Conservation (phyloP, 2,113 vertebrate genomes). For the Bufo gargarizans region DNA sequence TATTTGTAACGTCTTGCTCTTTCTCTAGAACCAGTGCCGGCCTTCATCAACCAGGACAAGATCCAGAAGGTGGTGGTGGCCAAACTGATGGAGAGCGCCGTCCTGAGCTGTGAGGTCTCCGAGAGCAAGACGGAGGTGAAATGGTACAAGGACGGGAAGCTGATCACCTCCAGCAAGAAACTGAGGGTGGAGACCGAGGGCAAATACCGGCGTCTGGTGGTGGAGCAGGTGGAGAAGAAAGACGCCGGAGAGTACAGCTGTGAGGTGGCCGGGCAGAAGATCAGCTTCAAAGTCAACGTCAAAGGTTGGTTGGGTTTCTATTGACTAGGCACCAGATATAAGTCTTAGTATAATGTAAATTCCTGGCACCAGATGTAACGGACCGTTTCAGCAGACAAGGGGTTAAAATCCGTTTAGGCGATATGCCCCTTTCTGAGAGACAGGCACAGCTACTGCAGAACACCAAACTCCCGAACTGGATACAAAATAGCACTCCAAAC, state of each 20-base stretch:
- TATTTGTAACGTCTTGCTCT: background rate
- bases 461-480: no score
- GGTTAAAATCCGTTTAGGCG: no score
- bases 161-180: constrained; percentile 72
- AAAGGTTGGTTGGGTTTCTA: constrained; percentile 68
- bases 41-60: constrained; percentile 52
- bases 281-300: constrained; percentile 72
- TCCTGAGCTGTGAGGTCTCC: constrained; percentile 76
- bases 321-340: no score
- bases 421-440: no score
- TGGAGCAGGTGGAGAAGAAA: constrained; percentile 75
- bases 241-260: constrained; percentile 80
- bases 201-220: constrained; percentile 73
- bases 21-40: constrained; percentile 51
- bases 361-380: no score
- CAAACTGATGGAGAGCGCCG: constrained; percentile 69
- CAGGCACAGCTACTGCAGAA: no score
- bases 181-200: constrained; percentile 72
- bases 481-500: no score
- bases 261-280: constrained; percentile 74
- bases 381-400: no score
- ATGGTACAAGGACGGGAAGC: constrained; percentile 82
- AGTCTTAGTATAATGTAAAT: no score
- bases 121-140: constrained; percentile 76
- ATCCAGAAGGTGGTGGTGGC: constrained; percentile 67